Evolutionary conservation across 2,797 vertebrate genomes (phyloP).

Genomic region (Takifugu rubripes): DNA sequence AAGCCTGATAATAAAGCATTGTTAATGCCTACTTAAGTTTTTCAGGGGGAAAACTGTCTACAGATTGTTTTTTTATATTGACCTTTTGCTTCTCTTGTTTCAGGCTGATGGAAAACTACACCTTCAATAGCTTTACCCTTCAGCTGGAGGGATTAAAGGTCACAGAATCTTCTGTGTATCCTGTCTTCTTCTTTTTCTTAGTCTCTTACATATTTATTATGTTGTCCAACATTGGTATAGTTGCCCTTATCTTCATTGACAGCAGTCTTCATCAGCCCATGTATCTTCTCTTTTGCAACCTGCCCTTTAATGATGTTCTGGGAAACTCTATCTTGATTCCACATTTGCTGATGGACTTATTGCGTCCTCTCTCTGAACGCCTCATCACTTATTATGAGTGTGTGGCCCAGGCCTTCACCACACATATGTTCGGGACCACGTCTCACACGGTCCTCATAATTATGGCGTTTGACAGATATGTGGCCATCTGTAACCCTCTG

Average conservation of each 20-base stretch:
- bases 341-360: constrained; percentile 67
- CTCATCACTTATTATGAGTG: constrained; percentile 75
- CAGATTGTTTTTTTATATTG: no score
- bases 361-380: constrained; percentile 62
- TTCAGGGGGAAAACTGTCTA: no score
- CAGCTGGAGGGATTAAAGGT: constrained; percentile 50
- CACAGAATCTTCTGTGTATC: constrained; percentile 18
- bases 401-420: constrained; percentile 76
- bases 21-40: no score
- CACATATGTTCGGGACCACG: constrained; percentile 71
- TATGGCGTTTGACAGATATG: constrained; percentile 80
- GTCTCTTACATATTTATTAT: constrained; percentile 44
- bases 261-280: constrained; percentile 76
- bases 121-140: constrained; percentile 36
- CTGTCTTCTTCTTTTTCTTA: constrained; percentile 45
- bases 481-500: constrained; percentile 77
- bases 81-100: constrained; percentile 1
- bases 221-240: constrained; percentile 46
- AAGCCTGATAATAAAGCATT: no score
- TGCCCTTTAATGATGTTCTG: constrained; percentile 69
- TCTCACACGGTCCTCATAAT: constrained; percentile 77
- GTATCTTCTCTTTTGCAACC: constrained; percentile 77
- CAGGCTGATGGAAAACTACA: constrained; percentile 54
- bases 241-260: constrained; percentile 35
- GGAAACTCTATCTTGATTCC: constrained; percentile 61